These are phyloP conservation scores for Reticulitermes speratus DNA, from an alignment of 1,140 invertebrate species.

Conservation along the genomic window DNA sequence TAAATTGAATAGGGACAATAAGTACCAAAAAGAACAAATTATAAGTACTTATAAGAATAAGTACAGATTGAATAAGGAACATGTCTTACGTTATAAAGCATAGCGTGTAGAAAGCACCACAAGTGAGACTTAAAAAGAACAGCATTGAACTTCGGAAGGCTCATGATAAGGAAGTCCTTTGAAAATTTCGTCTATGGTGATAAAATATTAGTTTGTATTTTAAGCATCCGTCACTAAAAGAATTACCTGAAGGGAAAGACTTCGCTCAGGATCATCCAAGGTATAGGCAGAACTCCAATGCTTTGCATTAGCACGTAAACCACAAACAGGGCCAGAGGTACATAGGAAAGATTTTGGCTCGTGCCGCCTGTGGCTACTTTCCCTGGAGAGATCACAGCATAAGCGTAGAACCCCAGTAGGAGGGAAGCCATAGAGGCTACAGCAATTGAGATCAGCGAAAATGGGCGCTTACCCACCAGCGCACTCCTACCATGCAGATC, in stretches of 20 bases:
- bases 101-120: too few species aligned
- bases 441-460: slow-evolving; percentile 45
- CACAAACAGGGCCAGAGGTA: slow-evolving; percentile 37
- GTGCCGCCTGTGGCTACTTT: slow-evolving; percentile 9
- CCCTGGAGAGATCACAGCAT: slow-evolving; percentile 34
- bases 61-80: too few species aligned
- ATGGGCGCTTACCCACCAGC: slow-evolving; percentile 49
- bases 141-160: too few species aligned
- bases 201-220: not conserved
- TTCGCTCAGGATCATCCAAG: slow-evolving; percentile 56
- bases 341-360: slow-evolving; percentile 33
- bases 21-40: too few species aligned
- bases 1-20: too few species aligned
- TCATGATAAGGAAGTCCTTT: too few species aligned
- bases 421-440: slow-evolving; percentile 38
- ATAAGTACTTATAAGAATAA: too few species aligned
- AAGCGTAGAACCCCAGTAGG: slow-evolving; percentile 38
- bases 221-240: not conserved
- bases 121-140: too few species aligned
- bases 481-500: slow-evolving; percentile 52
- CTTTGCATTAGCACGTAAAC: slow-evolving; percentile 33
- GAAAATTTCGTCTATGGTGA: too few species aligned
- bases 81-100: too few species aligned
- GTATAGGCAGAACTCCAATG: slow-evolving; percentile 39
- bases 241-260: slow-evolving; percentile 44